These are phyloP conservation scores for Acronicta leporina DNA, from an alignment of 2,888 invertebrate species.

Conservation along the genomic window DNA sequence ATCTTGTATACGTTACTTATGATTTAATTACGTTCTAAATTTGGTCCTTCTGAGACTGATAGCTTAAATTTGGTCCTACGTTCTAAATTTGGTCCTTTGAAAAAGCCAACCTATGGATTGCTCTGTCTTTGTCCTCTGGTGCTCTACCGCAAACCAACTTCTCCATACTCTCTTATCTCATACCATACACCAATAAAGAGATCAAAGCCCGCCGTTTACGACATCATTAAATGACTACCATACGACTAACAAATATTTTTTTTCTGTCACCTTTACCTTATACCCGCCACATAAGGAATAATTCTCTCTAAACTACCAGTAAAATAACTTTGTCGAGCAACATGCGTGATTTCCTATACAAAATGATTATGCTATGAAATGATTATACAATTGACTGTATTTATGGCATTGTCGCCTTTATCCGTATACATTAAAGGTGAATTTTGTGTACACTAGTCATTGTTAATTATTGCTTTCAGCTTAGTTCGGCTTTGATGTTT, in stretches of 20 bases:
- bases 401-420: conserved; percentile 53
- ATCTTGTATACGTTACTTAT: too few relatives aligned
- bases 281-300: conserved; percentile 19
- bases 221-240: conserved; percentile 81
- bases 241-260: conserved; percentile 60
- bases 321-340: conserved; percentile 44
- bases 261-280: conserved; percentile 42
- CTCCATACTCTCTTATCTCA: conserved; percentile 42
- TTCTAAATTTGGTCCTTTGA: too few relatives aligned
- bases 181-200: conserved; percentile 66
- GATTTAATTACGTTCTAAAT: too few relatives aligned
- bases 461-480: conserved; percentile 60
- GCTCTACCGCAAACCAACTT: not conserved
- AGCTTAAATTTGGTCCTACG: too few relatives aligned
- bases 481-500: conserved; percentile 53
- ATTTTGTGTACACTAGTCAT: conserved; percentile 30
- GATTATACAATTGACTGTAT: conserved; percentile 50
- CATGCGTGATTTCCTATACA: conserved; percentile 71
- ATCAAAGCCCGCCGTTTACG: conserved; percentile 80
- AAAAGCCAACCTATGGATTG: too few relatives aligned
- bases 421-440: conserved; percentile 25
- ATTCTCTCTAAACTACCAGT: conserved; percentile 22
- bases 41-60: too few relatives aligned
- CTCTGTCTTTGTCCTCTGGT: too few relatives aligned
- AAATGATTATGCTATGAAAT: conserved; percentile 50